A percentile compares a stretch with the other conserved stretches of the same genome.
These are phyloP conservation scores for Larimichthys crocea DNA, from an alignment of 2,113 vertebrate species.

Conservation along the genomic window DNA sequence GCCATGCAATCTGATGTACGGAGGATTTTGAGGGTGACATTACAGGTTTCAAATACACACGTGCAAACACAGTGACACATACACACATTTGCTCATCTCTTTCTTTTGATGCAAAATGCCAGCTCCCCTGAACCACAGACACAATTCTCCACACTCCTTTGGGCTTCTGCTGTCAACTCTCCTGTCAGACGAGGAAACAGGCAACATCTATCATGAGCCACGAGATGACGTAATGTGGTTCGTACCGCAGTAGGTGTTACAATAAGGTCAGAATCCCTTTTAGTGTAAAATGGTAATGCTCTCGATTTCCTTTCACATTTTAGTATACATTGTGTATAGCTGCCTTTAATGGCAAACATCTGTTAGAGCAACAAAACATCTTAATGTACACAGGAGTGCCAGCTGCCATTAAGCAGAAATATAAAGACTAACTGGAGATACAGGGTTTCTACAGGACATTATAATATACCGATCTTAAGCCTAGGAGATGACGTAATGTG, in stretches of 20 bases:
- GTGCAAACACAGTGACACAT: neutral
- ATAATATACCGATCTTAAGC: conserved; percentile 21
- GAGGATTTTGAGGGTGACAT: conserved; percentile 59
- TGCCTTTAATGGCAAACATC: neutral
- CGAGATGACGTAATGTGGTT: conserved; percentile 63
- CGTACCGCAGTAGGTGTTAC: conserved; percentile 31
- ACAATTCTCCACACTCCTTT: conserved; percentile 70
- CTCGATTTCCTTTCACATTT: neutral
- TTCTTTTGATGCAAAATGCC: conserved; percentile 70
- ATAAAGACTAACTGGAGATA: neutral
- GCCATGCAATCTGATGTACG: conserved; percentile 37
- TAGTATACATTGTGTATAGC: neutral
- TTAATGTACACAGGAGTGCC: neutral
- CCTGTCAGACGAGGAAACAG: conserved; percentile 58
- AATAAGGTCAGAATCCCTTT: conserved; percentile 45
- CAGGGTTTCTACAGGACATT: conserved; percentile 35
- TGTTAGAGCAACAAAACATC: conserved; percentile 8
- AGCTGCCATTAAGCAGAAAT: conserved; percentile 10
- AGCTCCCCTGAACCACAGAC: conserved; percentile 67
- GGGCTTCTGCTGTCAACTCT: conserved; percentile 66
- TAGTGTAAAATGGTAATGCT: conserved; percentile 7
- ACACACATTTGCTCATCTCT: conserved; percentile 18
- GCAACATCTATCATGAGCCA: conserved; percentile 64
- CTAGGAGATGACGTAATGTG: conserved; percentile 75
- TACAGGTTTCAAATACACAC: conserved; percentile 38